phyloP scores from a whole-genome alignment of 2,113 vertebrate species.

The Zapornia atra region DNA sequence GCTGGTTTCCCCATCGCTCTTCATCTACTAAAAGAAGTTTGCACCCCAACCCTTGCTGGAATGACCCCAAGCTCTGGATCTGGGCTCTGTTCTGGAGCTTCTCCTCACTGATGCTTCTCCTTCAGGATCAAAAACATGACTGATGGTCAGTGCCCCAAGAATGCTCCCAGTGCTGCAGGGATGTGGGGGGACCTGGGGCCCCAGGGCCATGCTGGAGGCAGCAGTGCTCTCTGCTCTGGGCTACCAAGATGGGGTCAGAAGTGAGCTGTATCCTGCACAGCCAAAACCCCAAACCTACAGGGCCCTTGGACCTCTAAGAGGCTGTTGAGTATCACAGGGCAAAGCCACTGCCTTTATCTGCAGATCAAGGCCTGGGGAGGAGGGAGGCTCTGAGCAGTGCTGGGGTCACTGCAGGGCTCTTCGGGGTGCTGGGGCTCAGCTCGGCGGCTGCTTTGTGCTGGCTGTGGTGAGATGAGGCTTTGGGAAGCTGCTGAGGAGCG shows the following conservation, averaged over 20 bases:
- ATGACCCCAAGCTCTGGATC: not conserved
- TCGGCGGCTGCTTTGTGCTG: not conserved
- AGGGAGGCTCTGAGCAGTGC: not conserved
- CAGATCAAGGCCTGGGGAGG: not conserved
- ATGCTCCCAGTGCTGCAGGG: accelerated
- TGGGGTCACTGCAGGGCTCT: accelerated
- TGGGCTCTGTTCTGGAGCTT: not conserved
- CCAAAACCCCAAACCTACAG: not conserved
- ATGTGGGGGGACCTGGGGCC: not conserved
- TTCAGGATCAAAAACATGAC: accelerated
- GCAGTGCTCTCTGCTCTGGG: not conserved
- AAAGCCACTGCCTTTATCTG: not conserved
- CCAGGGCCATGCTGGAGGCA: not conserved
- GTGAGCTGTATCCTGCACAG: not conserved
- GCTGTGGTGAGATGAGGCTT: not conserved
- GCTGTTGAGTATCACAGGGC: accelerated
- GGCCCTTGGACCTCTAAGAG: not conserved
- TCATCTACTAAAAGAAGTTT: not conserved
- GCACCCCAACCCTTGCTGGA: not conserved
- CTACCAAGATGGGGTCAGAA: not conserved
- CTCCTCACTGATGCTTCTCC: not conserved
- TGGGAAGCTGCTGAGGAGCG: not conserved
- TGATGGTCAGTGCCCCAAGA: not conserved
- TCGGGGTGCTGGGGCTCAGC: not conserved
- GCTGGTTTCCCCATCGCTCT: not conserved